phyloP scores from a whole-genome alignment of 2,797 vertebrate species.

The Catamblyrhynchus diadema region DNA sequence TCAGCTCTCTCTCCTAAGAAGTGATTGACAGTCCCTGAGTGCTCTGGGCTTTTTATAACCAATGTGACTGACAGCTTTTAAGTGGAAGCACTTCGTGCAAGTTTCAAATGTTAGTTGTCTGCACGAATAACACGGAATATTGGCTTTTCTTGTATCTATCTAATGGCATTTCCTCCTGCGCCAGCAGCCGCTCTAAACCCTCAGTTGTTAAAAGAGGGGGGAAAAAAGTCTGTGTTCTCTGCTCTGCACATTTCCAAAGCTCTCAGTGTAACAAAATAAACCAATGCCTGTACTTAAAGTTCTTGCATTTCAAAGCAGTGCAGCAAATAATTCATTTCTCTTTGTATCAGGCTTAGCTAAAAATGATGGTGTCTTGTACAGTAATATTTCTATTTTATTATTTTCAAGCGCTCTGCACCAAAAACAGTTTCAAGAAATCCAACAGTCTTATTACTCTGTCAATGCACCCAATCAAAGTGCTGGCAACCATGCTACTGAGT shows the following conservation, averaged over 20 bases:
- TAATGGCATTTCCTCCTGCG: conserved; percentile 59
- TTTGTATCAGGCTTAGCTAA: neutral
- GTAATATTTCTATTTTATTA: neutral
- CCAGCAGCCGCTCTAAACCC: conserved; percentile 7
- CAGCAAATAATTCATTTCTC: neutral
- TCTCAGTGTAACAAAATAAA: conserved; percentile 32
- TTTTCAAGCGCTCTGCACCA: neutral
- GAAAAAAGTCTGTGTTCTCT: neutral
- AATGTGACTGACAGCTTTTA: conserved; percentile 70
- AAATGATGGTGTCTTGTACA: neutral
- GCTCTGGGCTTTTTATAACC: conserved; percentile 67
- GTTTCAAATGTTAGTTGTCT: conserved; percentile 60
- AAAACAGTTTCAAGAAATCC: neutral
- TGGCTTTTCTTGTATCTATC: conserved; percentile 51
- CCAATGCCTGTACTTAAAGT: neutral
- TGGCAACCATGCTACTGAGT: neutral
- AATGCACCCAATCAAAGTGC: neutral
- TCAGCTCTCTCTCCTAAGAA: conserved; percentile 51
- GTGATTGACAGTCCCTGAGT: conserved; percentile 72
- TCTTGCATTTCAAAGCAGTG: conserved; percentile 19
- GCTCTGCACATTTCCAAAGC: conserved; percentile 11
- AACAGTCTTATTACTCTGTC: neutral
- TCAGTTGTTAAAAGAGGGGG: neutral
- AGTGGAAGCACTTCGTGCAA: conserved; percentile 47
- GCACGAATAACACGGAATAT: conserved; percentile 46